A percentile compares a stretch with the other conserved stretches of the same genome.
phyloP scores from a whole-genome alignment of 2,113 vertebrate species.

The Epinephelus cyanopodus region DNA sequence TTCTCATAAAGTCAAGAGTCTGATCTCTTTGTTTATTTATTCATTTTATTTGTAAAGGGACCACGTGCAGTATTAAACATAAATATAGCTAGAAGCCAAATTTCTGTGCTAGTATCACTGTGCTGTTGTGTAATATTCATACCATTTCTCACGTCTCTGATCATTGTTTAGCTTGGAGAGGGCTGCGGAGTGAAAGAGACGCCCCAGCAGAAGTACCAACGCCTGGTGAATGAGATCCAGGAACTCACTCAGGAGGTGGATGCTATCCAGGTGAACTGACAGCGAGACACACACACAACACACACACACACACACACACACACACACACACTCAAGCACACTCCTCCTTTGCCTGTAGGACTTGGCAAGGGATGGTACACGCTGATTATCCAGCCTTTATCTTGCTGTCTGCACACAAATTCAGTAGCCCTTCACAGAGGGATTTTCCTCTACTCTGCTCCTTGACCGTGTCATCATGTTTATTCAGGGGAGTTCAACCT shows the following conservation, averaged over 20 bases:
- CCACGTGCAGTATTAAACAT: too few species aligned
- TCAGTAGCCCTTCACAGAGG: not conserved
- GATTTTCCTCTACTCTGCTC: not conserved
- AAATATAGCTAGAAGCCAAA: too few species aligned
- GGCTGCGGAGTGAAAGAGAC: slow-evolving; percentile 93
- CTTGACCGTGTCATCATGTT: not conserved
- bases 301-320: not conserved
- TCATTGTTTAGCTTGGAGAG: slow-evolving; percentile 88
- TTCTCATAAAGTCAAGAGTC: slow-evolving; percentile 16
- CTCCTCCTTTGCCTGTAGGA: not conserved
- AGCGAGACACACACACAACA: not conserved
- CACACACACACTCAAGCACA: not conserved
- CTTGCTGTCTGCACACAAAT: slow-evolving; percentile 8
- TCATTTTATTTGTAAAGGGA: too few species aligned
- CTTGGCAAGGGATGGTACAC: not conserved
- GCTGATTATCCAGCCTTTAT: not conserved
- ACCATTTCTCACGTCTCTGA: not conserved
- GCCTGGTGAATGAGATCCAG: slow-evolving; percentile 94
- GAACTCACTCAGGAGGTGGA: slow-evolving; percentile 94
- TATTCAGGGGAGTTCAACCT: not conserved
- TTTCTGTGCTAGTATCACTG: not conserved
- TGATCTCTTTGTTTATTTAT: not conserved
- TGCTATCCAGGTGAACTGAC: slow-evolving; percentile 88
- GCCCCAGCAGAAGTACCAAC: slow-evolving; percentile 95
- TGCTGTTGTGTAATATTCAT: slow-evolving; percentile 24